phyloP scores from a whole-genome alignment of 2,797 vertebrate genomes.

The Varecia variegata region DNA sequence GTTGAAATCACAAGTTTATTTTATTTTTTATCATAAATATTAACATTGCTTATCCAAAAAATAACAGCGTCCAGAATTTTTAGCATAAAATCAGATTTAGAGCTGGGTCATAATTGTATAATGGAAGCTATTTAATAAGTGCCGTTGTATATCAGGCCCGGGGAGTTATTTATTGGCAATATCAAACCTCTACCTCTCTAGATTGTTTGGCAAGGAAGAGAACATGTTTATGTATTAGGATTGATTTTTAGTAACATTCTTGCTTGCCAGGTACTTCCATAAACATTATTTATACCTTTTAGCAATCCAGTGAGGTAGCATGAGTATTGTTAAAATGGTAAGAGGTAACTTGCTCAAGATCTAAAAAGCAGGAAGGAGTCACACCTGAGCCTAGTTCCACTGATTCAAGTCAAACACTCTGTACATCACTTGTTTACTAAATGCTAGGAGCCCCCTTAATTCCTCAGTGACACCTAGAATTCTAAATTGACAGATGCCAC shows the following conservation, averaged over 20 bases:
- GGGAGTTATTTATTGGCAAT: neutral
- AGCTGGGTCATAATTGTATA: neutral
- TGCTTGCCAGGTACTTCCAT: neutral
- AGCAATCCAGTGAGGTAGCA: neutral
- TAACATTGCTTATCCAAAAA: slow-evolving; percentile 15
- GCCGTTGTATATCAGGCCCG: neutral
- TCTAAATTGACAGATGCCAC: neutral
- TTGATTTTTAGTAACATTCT: neutral
- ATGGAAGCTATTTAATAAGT: neutral
- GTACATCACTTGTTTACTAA: neutral
- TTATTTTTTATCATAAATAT: neutral
- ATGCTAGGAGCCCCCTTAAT: neutral
- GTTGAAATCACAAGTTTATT: neutral
- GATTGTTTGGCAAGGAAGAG: neutral
- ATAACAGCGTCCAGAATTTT: neutral
- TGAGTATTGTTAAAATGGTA: neutral
- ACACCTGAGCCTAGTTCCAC: neutral
- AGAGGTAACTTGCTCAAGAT: neutral
- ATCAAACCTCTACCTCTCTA: neutral
- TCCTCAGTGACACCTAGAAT: neutral
- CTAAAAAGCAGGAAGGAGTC: neutral
- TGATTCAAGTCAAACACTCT: too few species aligned
- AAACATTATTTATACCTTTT: neutral
- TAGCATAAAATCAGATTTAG: neutral
- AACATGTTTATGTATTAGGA: neutral